Evolutionary conservation across 2,113 vertebrate genomes (phyloP), one percentile per base, ranked within the genome.

Genomic region (Pteruthius melanotis): DNA sequence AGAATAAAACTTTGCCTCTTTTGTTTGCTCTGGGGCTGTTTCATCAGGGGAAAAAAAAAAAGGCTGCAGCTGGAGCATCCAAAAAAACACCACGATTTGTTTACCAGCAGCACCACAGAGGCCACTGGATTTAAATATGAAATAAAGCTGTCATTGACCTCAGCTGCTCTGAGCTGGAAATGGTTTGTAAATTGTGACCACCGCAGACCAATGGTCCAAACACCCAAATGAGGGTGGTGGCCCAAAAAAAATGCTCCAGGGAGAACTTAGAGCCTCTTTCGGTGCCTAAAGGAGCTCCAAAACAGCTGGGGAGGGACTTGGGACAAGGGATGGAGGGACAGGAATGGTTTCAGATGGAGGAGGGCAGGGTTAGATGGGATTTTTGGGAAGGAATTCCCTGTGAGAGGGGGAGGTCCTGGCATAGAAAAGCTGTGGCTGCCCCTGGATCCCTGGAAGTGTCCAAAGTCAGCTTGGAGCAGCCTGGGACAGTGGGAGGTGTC

Each of bases 61-160:
- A 53, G 78, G 21, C 44, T 69, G 63, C 69, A 96, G 61, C 49
- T 90, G 90, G 70, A 56, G 49, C 31, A 57, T 53, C 0, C 19
- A 54, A 83, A 86, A 84, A 53, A 47, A 14, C 0, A 42, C 5
- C 37, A 15, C 24, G 15, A 86, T 94, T 94, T 95, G 92, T 83
- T 93, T 91, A 91, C 71, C 90, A 63, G 53, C 71, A 59, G 68
- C 49, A 86, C 93, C 92, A 77, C 84, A 94, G 52, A 93, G 35
- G 63, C 91, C 94, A 74, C 93, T 28, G 44, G 84, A 94, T 96
- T 95, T 95, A 93, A 94, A 91, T 95, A 80, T 3, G 40, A 94
- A 71, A 74, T 65, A 81, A 93, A 74, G 20, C 49, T 86, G 80
- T 52, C 90, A 11, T 49, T 89, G 35, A 68, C 23, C 54, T 85